Conservation (phyloP, 2,113 vertebrate species). For the Xenopus borealis region DNA sequence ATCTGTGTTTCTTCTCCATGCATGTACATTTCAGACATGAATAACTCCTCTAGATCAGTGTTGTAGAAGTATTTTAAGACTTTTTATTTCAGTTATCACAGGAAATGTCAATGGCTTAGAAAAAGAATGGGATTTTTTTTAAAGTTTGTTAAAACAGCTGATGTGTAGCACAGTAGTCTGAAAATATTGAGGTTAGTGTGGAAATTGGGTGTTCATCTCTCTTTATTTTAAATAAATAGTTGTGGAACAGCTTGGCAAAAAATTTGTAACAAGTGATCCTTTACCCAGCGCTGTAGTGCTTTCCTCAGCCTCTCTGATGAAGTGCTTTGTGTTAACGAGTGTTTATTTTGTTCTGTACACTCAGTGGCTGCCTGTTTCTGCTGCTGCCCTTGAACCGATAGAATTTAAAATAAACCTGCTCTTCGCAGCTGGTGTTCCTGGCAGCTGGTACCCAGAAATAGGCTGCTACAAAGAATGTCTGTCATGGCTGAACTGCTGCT, state of each 20-base stretch:
- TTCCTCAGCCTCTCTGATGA: slow-evolving; percentile 51
- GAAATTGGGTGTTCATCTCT: slow-evolving; percentile 55
- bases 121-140: slow-evolving; percentile 48
- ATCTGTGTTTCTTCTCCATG: no score
- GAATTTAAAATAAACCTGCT: slow-evolving; percentile 65
- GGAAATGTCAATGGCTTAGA: neutral
- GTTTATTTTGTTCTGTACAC: slow-evolving; percentile 61
- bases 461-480: neutral
- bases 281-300: neutral
- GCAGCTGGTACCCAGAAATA: slow-evolving; percentile 32
- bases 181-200: slow-evolving; percentile 59
- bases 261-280: slow-evolving; percentile 33
- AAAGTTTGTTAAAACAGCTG: slow-evolving; percentile 58
- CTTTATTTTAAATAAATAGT: slow-evolving; percentile 68
- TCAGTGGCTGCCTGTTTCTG: slow-evolving; percentile 40
- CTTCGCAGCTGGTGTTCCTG: slow-evolving; percentile 46
- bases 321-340: slow-evolving; percentile 66
- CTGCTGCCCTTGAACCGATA: slow-evolving; percentile 56
- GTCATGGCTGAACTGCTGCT: neutral
- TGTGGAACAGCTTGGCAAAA: slow-evolving; percentile 57
- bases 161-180: slow-evolving; percentile 51
- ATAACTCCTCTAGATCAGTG: no score
- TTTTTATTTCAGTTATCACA: no score
- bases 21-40: no score
- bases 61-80: no score